These are phyloP conservation scores for Oncorhynchus tshawytscha DNA, from an alignment of 2,113 vertebrate species.

Conservation along the genomic window DNA sequence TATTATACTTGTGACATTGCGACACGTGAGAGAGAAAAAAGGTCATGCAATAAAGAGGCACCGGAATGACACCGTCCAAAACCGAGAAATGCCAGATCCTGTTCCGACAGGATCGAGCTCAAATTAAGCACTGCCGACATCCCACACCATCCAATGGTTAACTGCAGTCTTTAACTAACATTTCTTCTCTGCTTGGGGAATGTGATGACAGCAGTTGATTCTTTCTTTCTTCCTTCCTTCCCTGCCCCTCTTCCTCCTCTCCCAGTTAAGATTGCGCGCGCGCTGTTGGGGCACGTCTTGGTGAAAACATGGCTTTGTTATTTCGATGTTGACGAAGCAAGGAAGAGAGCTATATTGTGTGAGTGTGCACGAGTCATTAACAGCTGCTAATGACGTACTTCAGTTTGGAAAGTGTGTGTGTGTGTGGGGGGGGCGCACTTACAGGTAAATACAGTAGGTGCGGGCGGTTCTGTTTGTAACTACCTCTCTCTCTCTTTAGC, in stretches of 20 bases:
- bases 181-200: background rate
- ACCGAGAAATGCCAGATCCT: too few relatives aligned
- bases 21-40: too few relatives aligned
- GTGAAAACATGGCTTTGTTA: slow-evolving; percentile 10
- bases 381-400: slow-evolving; percentile 24
- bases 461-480: slow-evolving; percentile 18
- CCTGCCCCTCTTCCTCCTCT: background rate
- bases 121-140: too few relatives aligned
- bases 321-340: slow-evolving; percentile 11
- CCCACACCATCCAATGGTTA: background rate
- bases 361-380: slow-evolving; percentile 18
- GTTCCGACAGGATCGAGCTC: too few relatives aligned
- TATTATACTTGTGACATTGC: too few relatives aligned
- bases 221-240: background rate
- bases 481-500: background rate
- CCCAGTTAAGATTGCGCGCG: background rate
- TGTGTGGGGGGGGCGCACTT: background rate
- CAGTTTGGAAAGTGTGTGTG: background rate
- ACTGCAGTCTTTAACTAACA: background rate
- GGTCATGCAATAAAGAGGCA: too few relatives aligned
- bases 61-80: too few relatives aligned
- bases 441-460: slow-evolving; percentile 20
- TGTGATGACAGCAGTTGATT: slow-evolving; percentile 1
- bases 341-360: background rate
- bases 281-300: slow-evolving; percentile 14